Evolutionary conservation across 2,888 invertebrate genomes (phyloP), one percentile per base, ranked within the genome.

Genomic region (Octodonta nipae): DNA sequence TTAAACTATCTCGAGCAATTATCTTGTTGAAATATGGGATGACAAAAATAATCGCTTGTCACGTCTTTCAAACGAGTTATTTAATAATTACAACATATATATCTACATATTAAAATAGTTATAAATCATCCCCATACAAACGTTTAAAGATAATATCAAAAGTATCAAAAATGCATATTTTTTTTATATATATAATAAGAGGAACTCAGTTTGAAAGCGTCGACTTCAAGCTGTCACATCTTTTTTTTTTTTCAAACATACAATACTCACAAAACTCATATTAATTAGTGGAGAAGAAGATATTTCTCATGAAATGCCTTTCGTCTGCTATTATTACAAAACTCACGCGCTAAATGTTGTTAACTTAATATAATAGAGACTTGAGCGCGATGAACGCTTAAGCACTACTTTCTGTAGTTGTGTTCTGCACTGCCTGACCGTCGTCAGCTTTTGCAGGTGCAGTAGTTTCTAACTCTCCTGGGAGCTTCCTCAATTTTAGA

Each of bases 401-500:
- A 64, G 70, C 71, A 58, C 67, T 68, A 66, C 70, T 71, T 58
- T 71, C 72, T 40, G 70, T 66, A 49, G 68, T 65, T 52, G 69
- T 69, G 54, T 68, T 70, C 60, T 70, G 69, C 60, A 70, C 70
- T 50, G 69, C 64, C 56, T 71, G 70, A 54, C 63, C 64, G 43
- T 68, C 68, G n/a, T n/a, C n/a, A n/a, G n/a, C n/a, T n/a, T n/a
- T n/a, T n/a, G n/a, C n/a, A n/a, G n/a, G n/a, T n/a, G n/a, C n/a
- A n/a, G n/a, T n/a, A n/a, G 64, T 99, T 96, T 46, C 98, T 73
- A 42, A 92, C 88, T 48, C 92, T 72, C 46, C 96, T 74, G 0
- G 95, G 95, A 24, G 89, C 89, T 61, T 99, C 98, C 64, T 99
- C 98, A 32, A 99, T 95, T 73, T 98, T 99, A 12, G 95, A 93